phyloP scores from a whole-genome alignment of 2,888 invertebrate genomes.

The Seira ritae region DNA sequence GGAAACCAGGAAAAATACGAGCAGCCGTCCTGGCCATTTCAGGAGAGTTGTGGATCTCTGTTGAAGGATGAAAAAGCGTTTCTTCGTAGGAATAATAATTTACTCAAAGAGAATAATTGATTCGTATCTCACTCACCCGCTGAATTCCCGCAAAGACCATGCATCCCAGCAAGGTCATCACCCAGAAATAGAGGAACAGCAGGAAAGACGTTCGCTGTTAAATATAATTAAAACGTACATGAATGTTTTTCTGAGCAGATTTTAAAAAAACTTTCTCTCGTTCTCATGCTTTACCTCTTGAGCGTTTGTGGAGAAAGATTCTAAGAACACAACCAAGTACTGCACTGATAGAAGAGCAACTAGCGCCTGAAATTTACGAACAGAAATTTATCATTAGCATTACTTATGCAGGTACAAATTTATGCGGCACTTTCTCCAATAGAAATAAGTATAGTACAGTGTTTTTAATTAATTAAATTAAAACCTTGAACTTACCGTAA shows the following conservation, averaged over 20 bases:
- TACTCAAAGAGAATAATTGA: neutral
- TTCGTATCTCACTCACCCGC: slow-evolving; percentile 45
- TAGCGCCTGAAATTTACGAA: slow-evolving; percentile 64
- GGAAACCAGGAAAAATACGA: slow-evolving; percentile 60
- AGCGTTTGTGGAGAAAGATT: slow-evolving; percentile 53
- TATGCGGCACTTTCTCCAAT: no score
- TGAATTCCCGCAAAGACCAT: slow-evolving; percentile 67
- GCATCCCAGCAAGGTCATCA: slow-evolving; percentile 63
- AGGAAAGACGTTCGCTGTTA: slow-evolving; percentile 54
- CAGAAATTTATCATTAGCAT: no score
- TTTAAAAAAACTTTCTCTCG: neutral
- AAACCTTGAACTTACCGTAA: slow-evolving; percentile 59
- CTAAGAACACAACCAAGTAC: slow-evolving; percentile 65
- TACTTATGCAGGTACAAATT: neutral
- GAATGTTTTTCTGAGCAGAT: no score
- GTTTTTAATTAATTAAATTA: neutral
- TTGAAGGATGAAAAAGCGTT: neutral
- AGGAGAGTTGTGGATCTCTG: slow-evolving; percentile 58
- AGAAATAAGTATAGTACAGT: no score
- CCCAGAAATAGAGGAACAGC: slow-evolving; percentile 60
- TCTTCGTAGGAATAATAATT: slow-evolving; percentile 11
- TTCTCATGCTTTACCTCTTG: slow-evolving; percentile 44
- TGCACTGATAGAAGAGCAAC: slow-evolving; percentile 66
- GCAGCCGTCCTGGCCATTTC: slow-evolving; percentile 65
- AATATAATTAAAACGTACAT: neutral